Conservation (phyloP, 2,888 invertebrate species). For the Acanthoscelides obtectus region DNA sequence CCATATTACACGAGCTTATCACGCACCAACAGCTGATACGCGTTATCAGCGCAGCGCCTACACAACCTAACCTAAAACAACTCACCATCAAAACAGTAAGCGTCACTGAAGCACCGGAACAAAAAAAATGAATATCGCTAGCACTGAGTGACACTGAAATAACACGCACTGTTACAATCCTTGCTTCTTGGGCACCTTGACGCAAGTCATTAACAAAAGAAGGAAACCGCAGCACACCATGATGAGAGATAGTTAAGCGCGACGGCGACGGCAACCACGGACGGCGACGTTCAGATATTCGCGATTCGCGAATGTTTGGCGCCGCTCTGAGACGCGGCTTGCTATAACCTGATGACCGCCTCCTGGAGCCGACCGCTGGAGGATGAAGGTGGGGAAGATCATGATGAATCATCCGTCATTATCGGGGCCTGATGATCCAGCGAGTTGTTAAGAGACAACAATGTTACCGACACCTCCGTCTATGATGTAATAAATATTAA, state of each 20-base stretch:
- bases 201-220: conserved; percentile 22
- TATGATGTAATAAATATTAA: no score
- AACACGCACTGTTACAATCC: neutral
- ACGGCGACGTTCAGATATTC: neutral
- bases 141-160: neutral
- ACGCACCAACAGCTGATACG: neutral
- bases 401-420: no score
- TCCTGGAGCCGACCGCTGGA: neutral
- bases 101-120: neutral
- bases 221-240: conserved; percentile 16
- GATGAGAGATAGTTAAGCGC: conserved; percentile 5
- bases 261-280: neutral
- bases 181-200: neutral
- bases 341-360: neutral
- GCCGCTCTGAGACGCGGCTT: neutral
- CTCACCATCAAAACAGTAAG: neutral
- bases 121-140: neutral
- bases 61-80: neutral
- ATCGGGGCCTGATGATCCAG: no score
- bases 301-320: neutral
- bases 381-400: neutral
- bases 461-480: no score
- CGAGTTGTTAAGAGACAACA: no score
- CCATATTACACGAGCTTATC: neutral
- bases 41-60: neutral